Percentiles rank a stretch among this genome's conserved stretches.
These are phyloP conservation scores for Notechis scutatus DNA, from an alignment of 2,113 vertebrate genomes.

Conservation along the genomic window DNA sequence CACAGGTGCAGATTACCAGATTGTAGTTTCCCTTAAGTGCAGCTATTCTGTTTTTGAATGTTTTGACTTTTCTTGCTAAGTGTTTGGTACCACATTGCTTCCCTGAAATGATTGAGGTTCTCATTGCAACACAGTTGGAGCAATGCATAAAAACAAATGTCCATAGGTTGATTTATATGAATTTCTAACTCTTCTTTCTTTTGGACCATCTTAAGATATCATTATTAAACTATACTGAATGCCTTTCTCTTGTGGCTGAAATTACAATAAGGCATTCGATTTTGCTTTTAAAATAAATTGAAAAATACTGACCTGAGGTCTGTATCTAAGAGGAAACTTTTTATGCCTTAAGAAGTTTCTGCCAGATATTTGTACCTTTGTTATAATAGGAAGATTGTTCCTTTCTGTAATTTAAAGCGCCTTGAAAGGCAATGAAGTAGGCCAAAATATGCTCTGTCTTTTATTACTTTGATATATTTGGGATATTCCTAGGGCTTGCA, in stretches of 20 bases:
- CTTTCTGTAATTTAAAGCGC: neutral
- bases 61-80: no score
- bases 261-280: constrained; percentile 12
- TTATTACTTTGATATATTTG: neutral
- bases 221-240: neutral
- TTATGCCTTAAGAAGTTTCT: neutral
- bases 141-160: neutral
- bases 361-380: neutral
- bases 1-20: neutral
- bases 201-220: neutral
- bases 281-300: constrained; percentile 29
- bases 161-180: neutral
- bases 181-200: neutral
- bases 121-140: neutral
- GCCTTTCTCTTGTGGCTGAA: neutral
- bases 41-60: neutral
- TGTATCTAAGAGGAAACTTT: neutral
- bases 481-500: neutral
- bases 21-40: neutral
- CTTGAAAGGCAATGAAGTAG: neutral
- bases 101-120: neutral
- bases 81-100: neutral
- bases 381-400: neutral
- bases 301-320: neutral
- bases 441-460: neutral